A percentile compares a stretch with the other conserved stretches of the same genome.
Evolutionary conservation across 2,888 invertebrate species (phyloP).

Genomic region (Synanthedon formicaeformis): DNA sequence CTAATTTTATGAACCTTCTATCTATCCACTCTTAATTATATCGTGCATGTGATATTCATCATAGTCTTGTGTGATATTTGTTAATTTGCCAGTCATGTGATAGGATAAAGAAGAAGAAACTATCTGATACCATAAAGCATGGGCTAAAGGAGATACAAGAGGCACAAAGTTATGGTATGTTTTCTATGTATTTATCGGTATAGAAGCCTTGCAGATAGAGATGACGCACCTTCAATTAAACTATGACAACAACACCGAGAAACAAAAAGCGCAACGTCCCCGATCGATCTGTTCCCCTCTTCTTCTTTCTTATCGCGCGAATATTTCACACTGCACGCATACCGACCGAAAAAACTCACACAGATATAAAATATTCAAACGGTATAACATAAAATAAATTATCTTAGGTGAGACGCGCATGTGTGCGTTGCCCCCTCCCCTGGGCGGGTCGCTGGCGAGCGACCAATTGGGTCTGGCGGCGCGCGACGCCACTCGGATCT

Average conservation of each 20-base stretch:
- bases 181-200: no score
- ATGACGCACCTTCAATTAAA: conserved; percentile 27
- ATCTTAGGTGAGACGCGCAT: conserved; percentile 63
- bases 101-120: no score
- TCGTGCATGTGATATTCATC: no score
- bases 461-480: conserved; percentile 70
- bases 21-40: no score
- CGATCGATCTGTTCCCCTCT: conserved; percentile 69
- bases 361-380: conserved; percentile 71
- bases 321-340: conserved; percentile 71
- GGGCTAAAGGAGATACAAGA: no score
- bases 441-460: conserved; percentile 52
- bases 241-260: conserved; percentile 43
- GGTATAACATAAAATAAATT: conserved; percentile 71
- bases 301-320: conserved; percentile 70
- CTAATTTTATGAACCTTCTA: no score
- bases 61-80: no score
- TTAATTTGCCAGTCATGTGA: no score
- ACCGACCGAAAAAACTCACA: conserved; percentile 69
- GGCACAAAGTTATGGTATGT: no score
- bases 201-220: neutral
- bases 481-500: conserved; percentile 56
- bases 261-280: conserved; percentile 65
- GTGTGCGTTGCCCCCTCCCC: conserved; percentile 64
- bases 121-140: no score